Conservation (phyloP, 2,888 invertebrate species). For the Scaptomyza reducta region DNA sequence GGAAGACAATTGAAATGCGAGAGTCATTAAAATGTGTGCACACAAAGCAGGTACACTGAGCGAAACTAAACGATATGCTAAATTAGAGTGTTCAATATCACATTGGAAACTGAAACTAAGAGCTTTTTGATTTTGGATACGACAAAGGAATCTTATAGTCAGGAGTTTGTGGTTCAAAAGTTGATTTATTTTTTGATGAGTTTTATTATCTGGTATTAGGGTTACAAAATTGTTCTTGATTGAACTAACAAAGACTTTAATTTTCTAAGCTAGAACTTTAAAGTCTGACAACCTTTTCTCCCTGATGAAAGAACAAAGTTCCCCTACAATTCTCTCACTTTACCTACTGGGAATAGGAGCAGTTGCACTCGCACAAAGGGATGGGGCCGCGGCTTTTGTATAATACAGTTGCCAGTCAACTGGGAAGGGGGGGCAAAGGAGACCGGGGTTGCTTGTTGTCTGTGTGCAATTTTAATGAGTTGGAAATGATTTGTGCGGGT, state of each 20-base stretch:
- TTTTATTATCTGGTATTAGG: too few species aligned
- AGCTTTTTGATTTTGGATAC: too few species aligned
- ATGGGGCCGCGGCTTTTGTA: constrained; percentile 26
- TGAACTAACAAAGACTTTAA: too few species aligned
- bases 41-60: constrained; percentile 14
- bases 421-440: constrained; percentile 1
- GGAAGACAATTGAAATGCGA: constrained; percentile 71
- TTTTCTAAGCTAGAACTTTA: not conserved
- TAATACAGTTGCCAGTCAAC: constrained; percentile 10
- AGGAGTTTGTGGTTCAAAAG: not conserved
- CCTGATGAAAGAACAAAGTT: not conserved
- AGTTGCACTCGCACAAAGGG: constrained; percentile 2
- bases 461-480: constrained; percentile 77
- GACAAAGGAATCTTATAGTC: too few species aligned
- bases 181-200: too few species aligned
- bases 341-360: constrained; percentile 1
- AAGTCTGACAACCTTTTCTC: not conserved
- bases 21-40: constrained; percentile 78
- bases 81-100: too few species aligned
- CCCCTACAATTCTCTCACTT: not conserved
- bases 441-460: constrained; percentile 17
- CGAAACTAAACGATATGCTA: not conserved
- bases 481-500: constrained; percentile 77
- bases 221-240: too few species aligned
- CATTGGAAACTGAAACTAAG: too few species aligned